Evolutionary conservation across 2,113 vertebrate genomes (phyloP), one percentile per base, ranked within the genome.

Genomic region (Lucifuga dentata): DNA sequence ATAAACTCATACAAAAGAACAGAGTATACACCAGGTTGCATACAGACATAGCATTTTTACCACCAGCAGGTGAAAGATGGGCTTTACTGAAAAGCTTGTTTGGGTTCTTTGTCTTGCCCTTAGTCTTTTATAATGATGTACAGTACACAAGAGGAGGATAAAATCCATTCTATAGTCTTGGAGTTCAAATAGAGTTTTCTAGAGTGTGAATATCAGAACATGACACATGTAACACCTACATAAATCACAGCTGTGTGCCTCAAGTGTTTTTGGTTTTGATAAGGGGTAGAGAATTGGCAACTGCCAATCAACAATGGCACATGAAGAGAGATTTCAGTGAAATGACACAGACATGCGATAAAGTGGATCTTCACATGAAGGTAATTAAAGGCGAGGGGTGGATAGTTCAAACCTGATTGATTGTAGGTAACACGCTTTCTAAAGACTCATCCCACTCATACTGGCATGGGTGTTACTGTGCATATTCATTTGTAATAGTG

Each of bases 321-420:
- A 85, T 50, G 5, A 10, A 81, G 50, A 59, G 61, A 78, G 53
- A 64, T 58, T 59, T 76, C 21, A 11, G 40, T 83, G 51, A 48
- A 40, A n/a, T 58, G 60, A 86, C 69, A 87, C 80, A 87, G 55
- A 86, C 80, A 79, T 83, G 76, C 74, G 10, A 66, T 58, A 46
- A 83, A 76, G 56, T 46, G 43, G 56, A 71, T 57, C 78, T 80
- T 76, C 64, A 81, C 83, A 73, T 74, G 72, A 77, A 83, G 77
- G 57, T 68, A 78, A 86, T 68, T 85, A 87, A 90, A 90, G 85
- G 85, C 88, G 81, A 88, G 81, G 76, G 86, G 77, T 87, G 86
- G 88, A 81, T 50, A 68, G 51, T 84, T 84, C 38, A 70, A 83
- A 88, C 88, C 88, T 90, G 89, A 90, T 84, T 75, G 59, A 81